Base-by-base conservation (phyloP, 2,113 vertebrate genomes). In the Podarcis cretensis region DNA sequence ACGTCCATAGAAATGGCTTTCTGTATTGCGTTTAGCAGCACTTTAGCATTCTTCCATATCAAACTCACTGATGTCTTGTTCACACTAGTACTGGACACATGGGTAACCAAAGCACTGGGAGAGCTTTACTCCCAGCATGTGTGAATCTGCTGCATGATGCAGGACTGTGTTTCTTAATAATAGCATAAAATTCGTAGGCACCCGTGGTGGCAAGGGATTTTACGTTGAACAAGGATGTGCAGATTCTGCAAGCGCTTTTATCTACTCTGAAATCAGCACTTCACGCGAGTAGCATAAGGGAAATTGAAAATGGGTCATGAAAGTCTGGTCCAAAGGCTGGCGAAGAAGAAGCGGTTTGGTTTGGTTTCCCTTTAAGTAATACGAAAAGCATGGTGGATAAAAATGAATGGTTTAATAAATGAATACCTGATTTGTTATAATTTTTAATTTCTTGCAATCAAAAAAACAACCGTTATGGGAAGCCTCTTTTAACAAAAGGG, bases 11-110 rank as follows among this genome's bases (percentile, higher is more conserved):
- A 6, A 2, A 16, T 81, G 48, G 43, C 27, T 86, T 93, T 92
- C 40, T 66, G 77, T 27, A 54, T 83, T 88, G 37, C 30, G 93
- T 90, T 85, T 74, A 90, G 80, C 85, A 89, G 82, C 88, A 83
- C 21, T 32, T 30, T 2, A 0, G 57, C 82, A 84, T 68, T 73
- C 27, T 59, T 82, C 10, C 5, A 30, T 6, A 40, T 35, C 30
- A 10, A 35, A 23, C 6, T 5, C 5, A 6, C 6, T n/a, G 43
- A 48, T 37, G n/a, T 7, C 20, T n/a, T 27, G 14, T 57, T 23
- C 43, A 37, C 48, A 73, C n/a, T 30, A 30, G 27, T 9, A 69
- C 20, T 37, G 68, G 32, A 13, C 23, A 13, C 25, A 54, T 59
- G 48, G 16, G 14, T 74, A 40, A 7, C 35, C 18, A 59, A 85